Percentiles rank a stretch among this genome's conserved stretches.
Evolutionary conservation across 2,797 vertebrate genomes (phyloP).

Genomic region (Triplophysa yarkandensis): DNA sequence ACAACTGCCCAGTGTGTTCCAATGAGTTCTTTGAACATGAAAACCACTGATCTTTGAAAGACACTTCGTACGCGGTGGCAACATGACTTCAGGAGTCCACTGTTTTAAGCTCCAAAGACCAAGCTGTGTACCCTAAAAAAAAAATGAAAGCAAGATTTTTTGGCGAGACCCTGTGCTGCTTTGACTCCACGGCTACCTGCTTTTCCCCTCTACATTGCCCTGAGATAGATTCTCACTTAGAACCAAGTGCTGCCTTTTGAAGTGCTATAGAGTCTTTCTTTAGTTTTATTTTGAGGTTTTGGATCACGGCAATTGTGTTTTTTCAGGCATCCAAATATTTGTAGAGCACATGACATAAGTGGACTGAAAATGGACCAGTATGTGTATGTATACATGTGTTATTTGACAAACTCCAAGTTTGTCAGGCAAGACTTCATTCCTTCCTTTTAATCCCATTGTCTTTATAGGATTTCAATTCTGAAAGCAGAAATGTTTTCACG

Average conservation of each 20-base stretch:
- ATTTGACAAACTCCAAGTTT: conserved; percentile 21
- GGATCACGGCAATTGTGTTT: conserved; percentile 36
- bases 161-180: conserved; percentile 59
- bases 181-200: conserved; percentile 56
- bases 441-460: background rate
- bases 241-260: conserved; percentile 58
- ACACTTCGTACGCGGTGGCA: background rate
- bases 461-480: conserved; percentile 9
- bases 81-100: conserved; percentile 8
- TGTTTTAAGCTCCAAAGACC: conserved; percentile 45
- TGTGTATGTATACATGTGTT: conserved; percentile 32
- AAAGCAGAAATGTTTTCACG: conserved; percentile 24
- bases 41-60: conserved; percentile 25
- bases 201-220: conserved; percentile 43
- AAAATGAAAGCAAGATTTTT: background rate
- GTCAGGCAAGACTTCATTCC: conserved; percentile 3
- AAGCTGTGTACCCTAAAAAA: conserved; percentile 19
- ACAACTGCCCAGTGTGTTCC: conserved; percentile 10
- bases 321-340: conserved; percentile 26
- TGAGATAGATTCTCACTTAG: conserved; percentile 50
- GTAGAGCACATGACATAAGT: conserved; percentile 46
- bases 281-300: conserved; percentile 28
- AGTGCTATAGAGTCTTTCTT: conserved; percentile 51
- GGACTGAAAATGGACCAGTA: conserved; percentile 46
- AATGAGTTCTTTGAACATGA: conserved; percentile 24